Conservation (phyloP, 2,888 invertebrate genomes). For the Callyntrura sp. region DNA sequence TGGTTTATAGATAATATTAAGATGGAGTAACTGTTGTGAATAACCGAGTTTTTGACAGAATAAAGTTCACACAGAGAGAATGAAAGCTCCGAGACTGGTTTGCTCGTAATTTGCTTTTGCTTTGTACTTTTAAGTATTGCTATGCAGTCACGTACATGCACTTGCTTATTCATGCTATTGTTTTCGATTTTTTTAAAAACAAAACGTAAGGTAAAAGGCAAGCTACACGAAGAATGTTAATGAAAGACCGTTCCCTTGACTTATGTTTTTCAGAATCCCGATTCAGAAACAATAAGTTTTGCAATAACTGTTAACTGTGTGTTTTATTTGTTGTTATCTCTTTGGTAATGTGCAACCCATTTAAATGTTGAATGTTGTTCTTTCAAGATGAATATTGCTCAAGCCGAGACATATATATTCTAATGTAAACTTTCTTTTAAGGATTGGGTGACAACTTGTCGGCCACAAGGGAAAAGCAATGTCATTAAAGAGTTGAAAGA, state of each 20-base stretch:
- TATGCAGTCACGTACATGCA: conserved; percentile 34
- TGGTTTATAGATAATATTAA: conserved; percentile 61
- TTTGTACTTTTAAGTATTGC: conserved; percentile 23
- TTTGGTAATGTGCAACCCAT: not conserved
- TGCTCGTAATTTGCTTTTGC: conserved; percentile 22
- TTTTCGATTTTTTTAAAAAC: not conserved
- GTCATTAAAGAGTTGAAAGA: conserved; percentile 87
- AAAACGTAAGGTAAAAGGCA: not conserved
- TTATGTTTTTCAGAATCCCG: not conserved
- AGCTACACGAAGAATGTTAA: not conserved
- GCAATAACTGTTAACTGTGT: not conserved
- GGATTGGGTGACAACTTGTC: conserved; percentile 84
- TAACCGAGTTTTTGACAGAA: conserved; percentile 5
- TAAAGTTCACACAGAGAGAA: conserved; percentile 5
- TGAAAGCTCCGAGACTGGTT: conserved; percentile 33
- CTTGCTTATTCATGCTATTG: conserved; percentile 49
- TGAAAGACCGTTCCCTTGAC: not conserved
- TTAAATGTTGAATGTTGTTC: conserved; percentile 17
- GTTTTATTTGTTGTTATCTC: not conserved
- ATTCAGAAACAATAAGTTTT: not conserved
- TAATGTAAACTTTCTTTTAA: conserved; percentile 65
- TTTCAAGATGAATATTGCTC: not conserved
- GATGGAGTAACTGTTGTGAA: not conserved
- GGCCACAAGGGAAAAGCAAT: conserved; percentile 82
- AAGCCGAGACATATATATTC: not conserved